Evolutionary conservation across 2,888 invertebrate genomes (phyloP), one percentile per base, ranked within the genome.

Genomic region (Drosophila algonquin): DNA sequence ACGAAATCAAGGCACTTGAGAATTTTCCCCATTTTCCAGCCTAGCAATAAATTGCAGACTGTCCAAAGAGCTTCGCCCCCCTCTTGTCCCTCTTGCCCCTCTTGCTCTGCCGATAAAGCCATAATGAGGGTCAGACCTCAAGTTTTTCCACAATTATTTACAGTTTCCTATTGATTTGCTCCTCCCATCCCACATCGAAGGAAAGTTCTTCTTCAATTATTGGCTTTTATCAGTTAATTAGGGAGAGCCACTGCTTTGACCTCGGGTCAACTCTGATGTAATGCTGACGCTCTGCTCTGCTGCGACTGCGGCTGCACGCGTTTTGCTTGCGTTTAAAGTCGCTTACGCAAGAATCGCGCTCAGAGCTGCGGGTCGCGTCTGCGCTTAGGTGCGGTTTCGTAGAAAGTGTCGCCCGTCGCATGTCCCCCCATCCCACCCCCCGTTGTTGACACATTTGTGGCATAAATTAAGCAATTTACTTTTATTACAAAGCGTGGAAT

Each of bases 151-250:
- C 80, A 81, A 85, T 79, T 85, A 87, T 79, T 81, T 76, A 84
- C 85, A 84, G 79, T 81, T 81, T 77, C 65, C 68, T 81, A 87
- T 82, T 81, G 82, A 87, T 85, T 82, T 82, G 77, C 57, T 68
- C 68, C 4, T 4, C 10, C 1, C 0, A 10, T 35, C 1, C 12
- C 14, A 16, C 56, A 24, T 14, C 73, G 24, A 8, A 10, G 40
- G 30, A 14, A 10, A 24, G 24, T 27, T 24, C 18, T 30, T 5
- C 64, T 44, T 50, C 69, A 54, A 45, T 65, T 65, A 64, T 53
- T 61, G 64, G 68, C 59, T 21, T 70, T 83, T 87, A 81, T 81
- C 81, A 67, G 69, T 51, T 68, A 40, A 51, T 45, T 47, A 9
- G n/a, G 47, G 16, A 53, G 65, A 53, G 65, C 48, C 46, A 35